Base-by-base conservation (phyloP, 2,888 invertebrate species). In the Lucinisca nassula region DNA sequence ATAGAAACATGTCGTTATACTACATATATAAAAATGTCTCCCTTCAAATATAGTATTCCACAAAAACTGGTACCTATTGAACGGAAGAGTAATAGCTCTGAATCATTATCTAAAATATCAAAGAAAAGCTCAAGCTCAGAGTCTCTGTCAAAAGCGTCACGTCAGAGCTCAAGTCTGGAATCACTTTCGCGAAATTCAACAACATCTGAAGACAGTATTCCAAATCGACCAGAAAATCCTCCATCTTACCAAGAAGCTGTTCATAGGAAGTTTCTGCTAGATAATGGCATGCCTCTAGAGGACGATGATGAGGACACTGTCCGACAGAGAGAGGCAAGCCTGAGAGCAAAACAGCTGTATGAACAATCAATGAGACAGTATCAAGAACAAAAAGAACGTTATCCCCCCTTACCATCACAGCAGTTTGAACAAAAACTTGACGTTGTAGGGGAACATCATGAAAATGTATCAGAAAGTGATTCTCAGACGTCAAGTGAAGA, bases 171-270 rank as follows among this genome's bases (percentile, higher is more conserved):
- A 21, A 89, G 85, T 79, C 82, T 76, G 0, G 88, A 88, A 24
- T 88, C 88, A 40, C 74, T 82, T 40, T 79, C 84, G 24, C 73
- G 75, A 55, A 83, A 81, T 49, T 75, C 80, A 32, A 61, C 61
- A 61, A 61, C 61, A 10, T 40, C 75, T 14, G 88, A 88, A 24
- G 86, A 86, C 0, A 55, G 35, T 35, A 61, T 45, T 24, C 24
- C 45, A 10, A 40, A 30, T 30, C 84, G 95, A 49, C 95, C 95
- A 10, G 92, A 92, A 27, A 86, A 91, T 30, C 95, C 95, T 8
- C 95, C 95, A 37, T 92, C 93, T n/a, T 95, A 95, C 81, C 88
- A 92, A 8, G 94, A 95, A 78, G 95, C 96, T 21, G 73, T 95
- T 35, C 91, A 94, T 27, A 87, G 95, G 73, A 94, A 93, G 75